Evolutionary conservation across 2,113 vertebrate species (phyloP).

Genomic region (Colistium nudipinnis): DNA sequence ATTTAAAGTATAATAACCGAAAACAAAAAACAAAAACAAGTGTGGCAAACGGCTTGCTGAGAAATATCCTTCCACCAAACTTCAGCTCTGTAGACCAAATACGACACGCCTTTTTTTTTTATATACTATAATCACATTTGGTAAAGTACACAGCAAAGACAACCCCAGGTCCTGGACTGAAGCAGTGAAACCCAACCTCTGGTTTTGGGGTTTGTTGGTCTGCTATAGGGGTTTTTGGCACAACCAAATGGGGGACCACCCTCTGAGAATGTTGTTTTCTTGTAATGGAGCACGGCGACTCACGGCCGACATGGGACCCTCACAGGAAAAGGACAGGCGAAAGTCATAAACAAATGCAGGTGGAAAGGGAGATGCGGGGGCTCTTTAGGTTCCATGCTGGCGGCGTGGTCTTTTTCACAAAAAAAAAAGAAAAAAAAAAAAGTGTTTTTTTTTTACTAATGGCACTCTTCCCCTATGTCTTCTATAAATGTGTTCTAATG

Average conservation of each 20-base stretch:
- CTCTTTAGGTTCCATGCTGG: conserved; percentile 54
- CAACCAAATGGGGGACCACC: conserved; percentile 71
- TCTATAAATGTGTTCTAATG: conserved; percentile 9
- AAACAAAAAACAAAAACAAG: no score
- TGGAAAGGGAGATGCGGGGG: conserved; percentile 46
- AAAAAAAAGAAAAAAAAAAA: conserved; percentile 34
- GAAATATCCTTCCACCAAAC: no score
- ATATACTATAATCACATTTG: no score
- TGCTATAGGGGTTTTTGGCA: neutral
- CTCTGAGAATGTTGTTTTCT: conserved; percentile 58
- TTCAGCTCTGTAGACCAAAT: no score
- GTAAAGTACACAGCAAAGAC: no score
- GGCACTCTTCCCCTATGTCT: conserved; percentile 1
- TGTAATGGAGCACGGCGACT: conserved; percentile 76
- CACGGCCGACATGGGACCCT: conserved; percentile 68
- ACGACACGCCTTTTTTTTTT: no score
- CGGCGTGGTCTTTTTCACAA: conserved; percentile 21
- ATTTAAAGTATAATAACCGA: no score
- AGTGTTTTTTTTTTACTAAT: conserved; percentile 27
- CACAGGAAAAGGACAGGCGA: conserved; percentile 73
- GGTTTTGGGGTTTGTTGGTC: neutral
- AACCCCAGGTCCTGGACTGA: no score
- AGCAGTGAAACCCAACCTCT: neutral
- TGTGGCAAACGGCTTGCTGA: no score
- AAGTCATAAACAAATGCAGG: conserved; percentile 72